phyloP scores from a whole-genome alignment of 2,113 vertebrate species.

The Ciconia stormi region DNA sequence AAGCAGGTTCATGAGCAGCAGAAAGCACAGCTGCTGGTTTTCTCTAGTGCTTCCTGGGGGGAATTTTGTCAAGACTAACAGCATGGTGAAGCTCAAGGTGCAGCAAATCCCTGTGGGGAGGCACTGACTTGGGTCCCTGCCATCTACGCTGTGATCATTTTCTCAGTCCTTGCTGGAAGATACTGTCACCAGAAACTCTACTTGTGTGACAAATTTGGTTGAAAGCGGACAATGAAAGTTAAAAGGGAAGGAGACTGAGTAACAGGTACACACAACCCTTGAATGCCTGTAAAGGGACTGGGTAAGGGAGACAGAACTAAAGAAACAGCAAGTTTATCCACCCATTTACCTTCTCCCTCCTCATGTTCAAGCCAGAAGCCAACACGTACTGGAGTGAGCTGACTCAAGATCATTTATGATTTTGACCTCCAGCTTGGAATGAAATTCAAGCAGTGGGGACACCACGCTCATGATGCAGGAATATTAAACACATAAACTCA shows the following conservation, averaged over 20 bases:
- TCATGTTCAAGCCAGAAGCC: neutral
- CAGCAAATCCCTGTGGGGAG: neutral
- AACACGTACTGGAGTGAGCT: fast-evolving
- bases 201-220: neutral
- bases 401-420: neutral
- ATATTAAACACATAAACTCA: fast-evolving
- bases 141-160: neutral
- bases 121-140: neutral
- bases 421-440: neutral
- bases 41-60: neutral
- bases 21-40: neutral
- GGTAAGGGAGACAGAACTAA: neutral
- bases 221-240: neutral
- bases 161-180: neutral
- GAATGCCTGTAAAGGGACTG: neutral
- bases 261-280: neutral
- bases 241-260: neutral
- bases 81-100: neutral
- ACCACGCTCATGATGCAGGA: neutral
- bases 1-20: neutral
- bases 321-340: neutral
- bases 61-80: neutral
- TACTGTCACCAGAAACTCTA: neutral
- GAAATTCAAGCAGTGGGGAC: neutral
- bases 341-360: neutral